Percentiles rank a stretch among this genome's conserved stretches.
phyloP scores from a whole-genome alignment of 2,113 vertebrate genomes.

The Mobula hypostoma region DNA sequence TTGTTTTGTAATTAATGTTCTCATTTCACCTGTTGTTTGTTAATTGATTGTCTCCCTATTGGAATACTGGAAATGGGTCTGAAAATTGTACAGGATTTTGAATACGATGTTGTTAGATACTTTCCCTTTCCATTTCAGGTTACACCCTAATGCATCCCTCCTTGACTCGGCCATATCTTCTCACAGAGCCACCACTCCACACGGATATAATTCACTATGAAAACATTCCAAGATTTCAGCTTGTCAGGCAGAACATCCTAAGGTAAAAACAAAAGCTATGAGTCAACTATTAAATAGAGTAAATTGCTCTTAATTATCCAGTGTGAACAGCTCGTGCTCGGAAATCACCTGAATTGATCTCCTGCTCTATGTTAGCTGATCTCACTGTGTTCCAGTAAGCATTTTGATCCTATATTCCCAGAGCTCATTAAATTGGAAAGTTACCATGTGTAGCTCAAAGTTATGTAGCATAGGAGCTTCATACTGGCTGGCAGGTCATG shows the following conservation, averaged over 20 bases:
- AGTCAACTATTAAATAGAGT: neutral
- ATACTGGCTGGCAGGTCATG: neutral
- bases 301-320: neutral
- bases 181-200: slow-evolving; percentile 87
- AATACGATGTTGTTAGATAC: neutral
- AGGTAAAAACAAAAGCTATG: slow-evolving; percentile 55
- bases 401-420: neutral
- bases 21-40: neutral
- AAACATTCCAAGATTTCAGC: slow-evolving; percentile 87
- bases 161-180: slow-evolving; percentile 85
- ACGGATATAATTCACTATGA: slow-evolving; percentile 97
- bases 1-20: neutral
- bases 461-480: neutral
- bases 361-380: neutral
- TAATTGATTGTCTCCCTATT: neutral
- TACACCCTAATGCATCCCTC: slow-evolving; percentile 98
- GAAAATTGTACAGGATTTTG: neutral
- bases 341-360: neutral
- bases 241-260: slow-evolving; percentile 88
- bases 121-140: slow-evolving; percentile 57
- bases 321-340: neutral
- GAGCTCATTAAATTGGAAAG: neutral
- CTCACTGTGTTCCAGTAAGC: neutral
- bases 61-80: neutral
- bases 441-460: neutral